A percentile compares a stretch with the other conserved stretches of the same genome.
phyloP scores from a whole-genome alignment of 2,888 invertebrate genomes.

The Volucella zonaria region DNA sequence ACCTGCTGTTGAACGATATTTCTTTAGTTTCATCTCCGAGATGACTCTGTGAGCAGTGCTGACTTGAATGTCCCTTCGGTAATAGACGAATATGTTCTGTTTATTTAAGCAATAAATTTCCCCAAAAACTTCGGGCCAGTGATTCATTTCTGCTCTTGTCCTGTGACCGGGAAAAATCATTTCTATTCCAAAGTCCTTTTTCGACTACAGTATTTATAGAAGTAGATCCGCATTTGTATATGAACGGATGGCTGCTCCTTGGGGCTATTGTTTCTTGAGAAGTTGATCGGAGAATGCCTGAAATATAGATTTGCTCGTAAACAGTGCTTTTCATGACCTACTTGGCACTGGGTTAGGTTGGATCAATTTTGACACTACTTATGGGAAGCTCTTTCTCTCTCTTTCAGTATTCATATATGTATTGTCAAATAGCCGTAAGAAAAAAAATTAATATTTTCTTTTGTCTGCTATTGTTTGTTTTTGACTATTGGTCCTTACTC shows the following conservation, averaged over 20 bases:
- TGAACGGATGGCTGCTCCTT: constrained; percentile 8
- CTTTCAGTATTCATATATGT: no score
- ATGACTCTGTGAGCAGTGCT: constrained; percentile 14
- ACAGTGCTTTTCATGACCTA: constrained; percentile 30
- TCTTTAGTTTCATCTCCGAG: constrained; percentile 42
- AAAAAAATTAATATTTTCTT: no score
- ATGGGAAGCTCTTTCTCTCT: background rate
- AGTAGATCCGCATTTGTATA: background rate
- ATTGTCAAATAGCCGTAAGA: no score
- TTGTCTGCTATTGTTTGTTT: no score
- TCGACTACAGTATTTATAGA: background rate
- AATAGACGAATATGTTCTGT: constrained; percentile 68
- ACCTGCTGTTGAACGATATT: constrained; percentile 52
- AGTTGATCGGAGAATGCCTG: constrained; percentile 33
- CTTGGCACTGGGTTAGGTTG: constrained; percentile 45
- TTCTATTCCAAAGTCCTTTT: constrained; percentile 14
- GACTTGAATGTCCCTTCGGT: constrained; percentile 42
- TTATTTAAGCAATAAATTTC: constrained; percentile 66
- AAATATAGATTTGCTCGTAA: constrained; percentile 19
- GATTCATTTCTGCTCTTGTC: constrained; percentile 68
- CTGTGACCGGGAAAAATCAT: constrained; percentile 38
- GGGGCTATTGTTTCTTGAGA: constrained; percentile 30
- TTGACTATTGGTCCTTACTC: no score
- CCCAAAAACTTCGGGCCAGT: constrained; percentile 55
- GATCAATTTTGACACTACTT: constrained; percentile 25